Evolutionary conservation across 2,113 vertebrate species (phyloP).

Genomic region (Lutjanus erythropterus): DNA sequence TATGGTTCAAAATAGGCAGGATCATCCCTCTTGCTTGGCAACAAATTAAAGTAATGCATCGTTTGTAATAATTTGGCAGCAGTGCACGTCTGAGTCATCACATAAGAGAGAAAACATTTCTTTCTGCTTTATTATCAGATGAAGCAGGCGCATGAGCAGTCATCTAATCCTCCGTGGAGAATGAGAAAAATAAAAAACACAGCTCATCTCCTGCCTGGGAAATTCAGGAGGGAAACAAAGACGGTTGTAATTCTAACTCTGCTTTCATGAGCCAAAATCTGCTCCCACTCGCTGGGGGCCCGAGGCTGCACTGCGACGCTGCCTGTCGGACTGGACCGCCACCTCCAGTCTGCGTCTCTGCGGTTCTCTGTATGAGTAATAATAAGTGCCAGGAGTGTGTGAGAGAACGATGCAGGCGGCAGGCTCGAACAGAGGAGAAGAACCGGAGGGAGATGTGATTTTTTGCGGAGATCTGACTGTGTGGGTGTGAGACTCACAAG

Average conservation of each 20-base stretch:
- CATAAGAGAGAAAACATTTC: slow-evolving; percentile 34
- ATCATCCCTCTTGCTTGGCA: slow-evolving; percentile 41
- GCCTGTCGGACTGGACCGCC: not conserved
- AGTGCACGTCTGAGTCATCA: slow-evolving; percentile 38
- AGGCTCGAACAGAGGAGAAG: slow-evolving; percentile 9
- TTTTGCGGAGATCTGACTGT: slow-evolving; percentile 2
- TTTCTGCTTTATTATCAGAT: slow-evolving; percentile 22
- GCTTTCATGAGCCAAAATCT: slow-evolving; percentile 18
- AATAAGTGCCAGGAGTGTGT: not conserved
- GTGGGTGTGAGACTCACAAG: slow-evolving; percentile 54
- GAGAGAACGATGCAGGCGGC: not conserved
- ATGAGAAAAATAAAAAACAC: slow-evolving; percentile 14
- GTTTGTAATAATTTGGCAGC: slow-evolving; percentile 28
- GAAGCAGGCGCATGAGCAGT: slow-evolving; percentile 25
- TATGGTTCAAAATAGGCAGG: slow-evolving; percentile 6
- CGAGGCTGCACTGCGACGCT: slow-evolving; percentile 8
- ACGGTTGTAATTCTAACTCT: not conserved
- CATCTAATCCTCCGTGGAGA: slow-evolving; percentile 27
- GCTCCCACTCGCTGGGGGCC: slow-evolving; percentile 20
- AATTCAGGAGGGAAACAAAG: slow-evolving; percentile 32
- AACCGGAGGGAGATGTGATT: not conserved
- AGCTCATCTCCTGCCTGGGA: slow-evolving; percentile 48
- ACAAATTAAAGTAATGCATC: slow-evolving; percentile 6
- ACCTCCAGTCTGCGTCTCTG: slow-evolving; percentile 39
- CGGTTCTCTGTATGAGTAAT: slow-evolving; percentile 2